Conservation (phyloP, 2,113 vertebrate species). For the Oncorhynchus clarkii region DNA sequence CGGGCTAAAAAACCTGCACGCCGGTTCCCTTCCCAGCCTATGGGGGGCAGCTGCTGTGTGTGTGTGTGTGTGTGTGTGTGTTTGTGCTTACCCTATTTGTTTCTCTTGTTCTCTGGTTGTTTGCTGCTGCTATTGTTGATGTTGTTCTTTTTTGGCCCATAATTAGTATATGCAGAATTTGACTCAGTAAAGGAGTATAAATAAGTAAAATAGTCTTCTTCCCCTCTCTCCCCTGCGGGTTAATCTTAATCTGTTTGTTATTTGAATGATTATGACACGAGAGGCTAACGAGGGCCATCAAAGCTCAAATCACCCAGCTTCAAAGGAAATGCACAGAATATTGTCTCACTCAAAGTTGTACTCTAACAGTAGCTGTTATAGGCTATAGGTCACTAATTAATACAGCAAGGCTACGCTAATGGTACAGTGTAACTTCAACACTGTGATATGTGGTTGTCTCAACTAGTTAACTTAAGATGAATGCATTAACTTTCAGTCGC, state of each 20-base stretch:
- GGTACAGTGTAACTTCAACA: too few species aligned
- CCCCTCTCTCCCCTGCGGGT: slow-evolving; percentile 11
- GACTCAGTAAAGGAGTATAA: slow-evolving; percentile 35
- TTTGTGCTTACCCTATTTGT: background rate
- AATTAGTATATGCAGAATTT: slow-evolving; percentile 54
- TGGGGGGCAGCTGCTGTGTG: slow-evolving; percentile 48
- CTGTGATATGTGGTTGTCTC: too few species aligned
- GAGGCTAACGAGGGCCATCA: slow-evolving; percentile 12
- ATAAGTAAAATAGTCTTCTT: slow-evolving; percentile 31
- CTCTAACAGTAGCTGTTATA: background rate
- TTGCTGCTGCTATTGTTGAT: slow-evolving; percentile 33
- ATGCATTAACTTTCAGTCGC: background rate
- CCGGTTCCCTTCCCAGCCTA: slow-evolving; percentile 39
- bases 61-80: slow-evolving; percentile 23
- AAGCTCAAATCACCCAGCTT: slow-evolving; percentile 8
- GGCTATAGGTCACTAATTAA: too few species aligned
- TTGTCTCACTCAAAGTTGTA: background rate
- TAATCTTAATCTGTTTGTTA: slow-evolving; percentile 57
- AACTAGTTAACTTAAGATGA: too few species aligned
- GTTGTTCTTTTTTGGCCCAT: slow-evolving; percentile 35
- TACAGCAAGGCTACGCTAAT: too few species aligned
- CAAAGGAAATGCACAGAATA: background rate
- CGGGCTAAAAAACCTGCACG: slow-evolving; percentile 56
- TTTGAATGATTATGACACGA: slow-evolving; percentile 29
- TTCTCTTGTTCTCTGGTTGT: slow-evolving; percentile 1